Evolutionary conservation across 2,888 invertebrate genomes (phyloP).

Genomic region (Desoria tigrina): DNA sequence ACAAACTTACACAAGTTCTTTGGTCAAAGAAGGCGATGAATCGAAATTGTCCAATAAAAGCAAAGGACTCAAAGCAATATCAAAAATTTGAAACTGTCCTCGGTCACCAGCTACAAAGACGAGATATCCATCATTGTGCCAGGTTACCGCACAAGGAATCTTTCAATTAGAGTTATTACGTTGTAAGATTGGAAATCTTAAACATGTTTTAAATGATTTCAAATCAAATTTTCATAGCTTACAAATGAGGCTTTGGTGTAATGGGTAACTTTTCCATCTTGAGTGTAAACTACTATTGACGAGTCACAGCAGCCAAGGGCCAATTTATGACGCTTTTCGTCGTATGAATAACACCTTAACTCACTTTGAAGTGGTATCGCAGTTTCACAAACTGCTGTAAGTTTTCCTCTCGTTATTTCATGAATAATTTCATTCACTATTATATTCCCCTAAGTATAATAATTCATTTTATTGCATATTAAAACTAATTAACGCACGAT

Average conservation of each 20-base stretch:
- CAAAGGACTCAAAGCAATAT: constrained; percentile 50
- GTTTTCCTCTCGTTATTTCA: constrained; percentile 37
- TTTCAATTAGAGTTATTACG: constrained; percentile 15
- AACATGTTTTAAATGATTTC: not conserved
- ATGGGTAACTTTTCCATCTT: constrained; percentile 47
- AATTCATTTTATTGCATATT: constrained; percentile 5
- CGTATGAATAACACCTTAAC: constrained; percentile 46
- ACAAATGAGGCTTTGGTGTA: constrained; percentile 51
- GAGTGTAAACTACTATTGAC: constrained; percentile 48
- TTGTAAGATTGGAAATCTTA: not conserved
- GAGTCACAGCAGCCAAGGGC: constrained; percentile 49
- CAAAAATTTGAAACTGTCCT: constrained; percentile 51
- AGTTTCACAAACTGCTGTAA: constrained; percentile 45
- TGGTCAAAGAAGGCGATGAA: constrained; percentile 43
- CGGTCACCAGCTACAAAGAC: constrained; percentile 46
- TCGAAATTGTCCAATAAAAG: constrained; percentile 41
- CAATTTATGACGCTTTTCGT: constrained; percentile 35
- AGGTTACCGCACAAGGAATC: constrained; percentile 47
- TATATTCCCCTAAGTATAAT: constrained; percentile 41
- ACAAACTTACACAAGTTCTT: constrained; percentile 43
- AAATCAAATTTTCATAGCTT: constrained; percentile 26
- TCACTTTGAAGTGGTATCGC: constrained; percentile 49
- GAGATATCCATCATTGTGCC: constrained; percentile 48
- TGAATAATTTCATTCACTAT: constrained; percentile 47
- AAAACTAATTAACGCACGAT: constrained; percentile 2